phyloP scores from a whole-genome alignment of 1,140 invertebrate genomes.

The Habropoda laboriosa region DNA sequence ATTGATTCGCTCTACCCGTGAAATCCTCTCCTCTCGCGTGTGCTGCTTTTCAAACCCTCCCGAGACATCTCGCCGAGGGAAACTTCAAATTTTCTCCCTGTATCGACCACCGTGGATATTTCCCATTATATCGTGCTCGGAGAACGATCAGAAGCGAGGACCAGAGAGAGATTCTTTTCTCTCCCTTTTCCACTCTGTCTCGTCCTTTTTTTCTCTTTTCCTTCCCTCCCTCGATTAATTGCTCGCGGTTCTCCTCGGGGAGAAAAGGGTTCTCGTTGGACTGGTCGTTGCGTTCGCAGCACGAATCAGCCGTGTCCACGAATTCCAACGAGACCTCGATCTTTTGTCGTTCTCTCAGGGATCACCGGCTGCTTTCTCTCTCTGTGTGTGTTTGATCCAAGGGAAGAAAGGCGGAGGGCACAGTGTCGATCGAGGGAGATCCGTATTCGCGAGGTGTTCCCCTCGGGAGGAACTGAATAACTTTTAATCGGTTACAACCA shows the following conservation, averaged over 20 bases:
- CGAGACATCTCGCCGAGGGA: neutral
- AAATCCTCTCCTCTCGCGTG: neutral
- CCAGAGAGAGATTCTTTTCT: too few species aligned
- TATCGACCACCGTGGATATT: too few species aligned
- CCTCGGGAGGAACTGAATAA: neutral
- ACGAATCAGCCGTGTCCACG: neutral
- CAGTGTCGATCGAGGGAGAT: neutral
- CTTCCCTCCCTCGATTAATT: neutral
- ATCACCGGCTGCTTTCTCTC: too few species aligned
- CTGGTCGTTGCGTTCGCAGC: neutral
- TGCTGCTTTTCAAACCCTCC: neutral
- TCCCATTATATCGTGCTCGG: too few species aligned
- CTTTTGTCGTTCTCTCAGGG: neutral
- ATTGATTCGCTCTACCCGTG: slow-evolving; percentile 11
- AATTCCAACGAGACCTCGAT: neutral
- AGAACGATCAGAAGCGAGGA: too few species aligned
- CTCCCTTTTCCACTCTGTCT: too few species aligned
- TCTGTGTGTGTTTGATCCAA: neutral
- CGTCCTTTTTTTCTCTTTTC: neutral
- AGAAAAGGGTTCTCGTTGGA: neutral
- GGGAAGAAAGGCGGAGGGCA: neutral
- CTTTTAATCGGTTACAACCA: slow-evolving; percentile 19
- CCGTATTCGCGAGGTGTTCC: neutral
- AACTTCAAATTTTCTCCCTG: neutral
- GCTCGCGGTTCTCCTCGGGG: neutral